Evolutionary conservation across 2,888 invertebrate species (phyloP).

Genomic region (Lasioglossum villosulum): DNA sequence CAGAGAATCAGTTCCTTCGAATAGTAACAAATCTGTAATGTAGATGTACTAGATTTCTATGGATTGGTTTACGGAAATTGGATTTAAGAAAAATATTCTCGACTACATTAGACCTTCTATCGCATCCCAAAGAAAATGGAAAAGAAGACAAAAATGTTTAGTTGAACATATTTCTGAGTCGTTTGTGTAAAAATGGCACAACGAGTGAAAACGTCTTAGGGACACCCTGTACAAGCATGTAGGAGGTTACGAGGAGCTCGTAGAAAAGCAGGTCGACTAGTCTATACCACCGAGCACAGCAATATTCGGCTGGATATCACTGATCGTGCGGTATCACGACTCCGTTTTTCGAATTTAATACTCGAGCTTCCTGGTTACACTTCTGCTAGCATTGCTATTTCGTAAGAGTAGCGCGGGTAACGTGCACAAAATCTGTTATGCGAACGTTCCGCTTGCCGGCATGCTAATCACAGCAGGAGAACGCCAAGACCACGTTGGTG

Average conservation of each 20-base stretch:
- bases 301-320: background rate
- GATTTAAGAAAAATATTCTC: background rate
- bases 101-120: background rate
- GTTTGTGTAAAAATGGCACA: background rate
- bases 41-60: background rate
- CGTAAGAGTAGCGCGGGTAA: slow-evolving; percentile 33
- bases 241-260: background rate
- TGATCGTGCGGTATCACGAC: background rate
- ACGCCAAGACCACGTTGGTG: slow-evolving; percentile 1
- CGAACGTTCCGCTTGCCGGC: slow-evolving; percentile 15
- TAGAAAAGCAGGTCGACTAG: background rate
- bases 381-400: slow-evolving; percentile 48
- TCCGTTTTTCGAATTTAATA: slow-evolving; percentile 5
- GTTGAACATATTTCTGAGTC: background rate
- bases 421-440: slow-evolving; percentile 44
- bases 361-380: slow-evolving; percentile 32
- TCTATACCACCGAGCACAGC: background rate
- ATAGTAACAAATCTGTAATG: background rate
- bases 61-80: background rate
- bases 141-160: background rate
- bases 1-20: background rate
- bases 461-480: slow-evolving; percentile 5
- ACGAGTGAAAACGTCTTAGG: background rate
- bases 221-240: slow-evolving; percentile 8
- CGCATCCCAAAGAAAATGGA: too few species aligned